Base-by-base conservation (phyloP, 1,140 invertebrate species). In the Drosophila rufa region DNA sequence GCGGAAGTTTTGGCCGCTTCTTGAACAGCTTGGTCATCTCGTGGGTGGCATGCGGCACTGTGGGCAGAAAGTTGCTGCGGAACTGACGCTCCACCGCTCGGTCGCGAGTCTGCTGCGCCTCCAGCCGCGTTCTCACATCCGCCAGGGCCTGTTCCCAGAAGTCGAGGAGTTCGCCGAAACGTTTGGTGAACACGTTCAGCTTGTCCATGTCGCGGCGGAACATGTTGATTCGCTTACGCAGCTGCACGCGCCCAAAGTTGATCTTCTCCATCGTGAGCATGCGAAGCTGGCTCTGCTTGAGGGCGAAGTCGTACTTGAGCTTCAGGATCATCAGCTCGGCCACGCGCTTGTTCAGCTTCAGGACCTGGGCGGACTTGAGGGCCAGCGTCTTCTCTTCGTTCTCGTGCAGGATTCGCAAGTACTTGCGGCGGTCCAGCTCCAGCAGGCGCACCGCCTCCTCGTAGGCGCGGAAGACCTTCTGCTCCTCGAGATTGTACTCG, bases 401-500 rank as follows among this genome's bases (percentile, higher is more conserved):
- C 0, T 86, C 87, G 38, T 94, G 93, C 6, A 95, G 67, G 22
- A 95, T 94, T 36, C 90, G 92, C 62, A 93, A 91, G 79, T 96
- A 96, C 25, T 94, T 93, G 60, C 94, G 93, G 2, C 95, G 93
- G 75, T 96, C 95, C 0, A 83, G 78, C 2, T 89, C 80, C 1
- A 95, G 78, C 33, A 92, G 75, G 12, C 91, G 80, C 4, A 95
- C 93, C 40, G 94, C 93, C 50, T 94, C 93, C 69, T 95, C 94
- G 75, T 95, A 96, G 14, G 94, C 94, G 9, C 91, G 92, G 40
- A 95, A 91, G 0, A 92, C 76, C 19, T 86, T 68, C 17, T 94
- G 80, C 69, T 96, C 95, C 19, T 95, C 94, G 38, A 94, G 89
- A 8, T 93, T 94, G 55, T 93, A 96, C 47, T 95, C 92, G 45